A percentile compares a stretch with the other conserved stretches of the same genome.
Evolutionary conservation across 2,888 invertebrate genomes (phyloP).

Genomic region (Molorchus minor): DNA sequence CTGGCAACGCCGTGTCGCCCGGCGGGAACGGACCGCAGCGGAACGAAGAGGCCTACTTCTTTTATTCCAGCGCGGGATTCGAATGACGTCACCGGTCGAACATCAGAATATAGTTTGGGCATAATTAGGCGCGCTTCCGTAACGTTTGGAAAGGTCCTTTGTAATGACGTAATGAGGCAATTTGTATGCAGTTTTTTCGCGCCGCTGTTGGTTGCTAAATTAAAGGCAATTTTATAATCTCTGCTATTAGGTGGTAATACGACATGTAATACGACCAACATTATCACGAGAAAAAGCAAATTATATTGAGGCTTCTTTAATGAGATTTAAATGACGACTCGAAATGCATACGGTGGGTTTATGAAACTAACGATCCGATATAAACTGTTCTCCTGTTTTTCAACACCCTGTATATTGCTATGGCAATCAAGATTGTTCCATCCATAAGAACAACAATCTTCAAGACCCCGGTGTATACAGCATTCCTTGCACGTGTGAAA

Average conservation of each 20-base stretch:
- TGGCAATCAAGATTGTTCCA: too few relatives aligned
- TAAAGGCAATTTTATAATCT: slow-evolving; percentile 1
- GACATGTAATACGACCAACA: background rate
- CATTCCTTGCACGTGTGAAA: too few relatives aligned
- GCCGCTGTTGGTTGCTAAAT: slow-evolving; percentile 4
- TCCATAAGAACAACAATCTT: too few relatives aligned
- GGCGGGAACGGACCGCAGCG: slow-evolving; percentile 5
- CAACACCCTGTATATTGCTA: too few relatives aligned
- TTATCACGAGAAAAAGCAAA: background rate
- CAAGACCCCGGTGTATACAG: too few relatives aligned
- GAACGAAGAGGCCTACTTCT: slow-evolving; percentile 20
- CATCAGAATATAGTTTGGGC: slow-evolving; percentile 5
- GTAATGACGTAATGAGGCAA: slow-evolving; percentile 20
- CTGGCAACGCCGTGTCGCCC: slow-evolving; percentile 9
- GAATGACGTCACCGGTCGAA: slow-evolving; percentile 11
- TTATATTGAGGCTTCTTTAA: background rate
- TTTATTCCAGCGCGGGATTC: slow-evolving; percentile 6
- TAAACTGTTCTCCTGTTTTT: too few relatives aligned
- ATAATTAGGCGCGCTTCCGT: slow-evolving; percentile 6
- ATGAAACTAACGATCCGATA: too few relatives aligned
- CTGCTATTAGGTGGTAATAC: background rate
- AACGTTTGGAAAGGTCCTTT: slow-evolving; percentile 8
- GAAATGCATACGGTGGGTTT: background rate
- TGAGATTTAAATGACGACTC: background rate
- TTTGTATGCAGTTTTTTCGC: slow-evolving; percentile 20